phyloP scores from a whole-genome alignment of 2,888 invertebrate species.

The Drosophila longiperda region DNA sequence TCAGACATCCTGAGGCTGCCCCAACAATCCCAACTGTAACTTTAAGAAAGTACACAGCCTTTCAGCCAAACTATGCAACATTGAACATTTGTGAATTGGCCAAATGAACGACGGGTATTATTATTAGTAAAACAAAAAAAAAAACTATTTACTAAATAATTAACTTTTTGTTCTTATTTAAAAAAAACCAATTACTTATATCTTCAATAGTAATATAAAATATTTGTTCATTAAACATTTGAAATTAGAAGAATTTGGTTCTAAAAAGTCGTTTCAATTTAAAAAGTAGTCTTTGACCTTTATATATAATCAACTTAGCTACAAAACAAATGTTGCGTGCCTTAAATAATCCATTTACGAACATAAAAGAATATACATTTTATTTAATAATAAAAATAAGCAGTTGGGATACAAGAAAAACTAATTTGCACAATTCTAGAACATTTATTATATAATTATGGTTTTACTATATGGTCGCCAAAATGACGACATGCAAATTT shows the following conservation, averaged over 20 bases:
- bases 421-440: slow-evolving; percentile 33
- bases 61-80: slow-evolving; percentile 13
- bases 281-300: background rate
- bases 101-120: slow-evolving; percentile 2
- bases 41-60: background rate
- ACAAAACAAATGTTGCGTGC: background rate
- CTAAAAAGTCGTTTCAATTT: background rate
- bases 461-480: slow-evolving; percentile 10
- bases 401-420: slow-evolving; percentile 16
- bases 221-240: background rate
- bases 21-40: background rate
- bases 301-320: background rate
- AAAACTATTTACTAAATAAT: background rate
- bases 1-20: background rate
- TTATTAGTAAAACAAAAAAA: background rate
- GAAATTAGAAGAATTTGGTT: background rate
- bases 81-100: slow-evolving; percentile 19
- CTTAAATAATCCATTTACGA: slow-evolving; percentile 1
- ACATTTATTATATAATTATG: slow-evolving; percentile 20
- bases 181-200: background rate
- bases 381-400: slow-evolving; percentile 23
- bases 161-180: background rate
- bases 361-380: slow-evolving; percentile 21
- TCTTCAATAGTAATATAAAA: background rate
- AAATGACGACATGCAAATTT: slow-evolving; percentile 37